phyloP scores from a whole-genome alignment of 2,797 vertebrate genomes.

The Xiphophorus birchmanni region DNA sequence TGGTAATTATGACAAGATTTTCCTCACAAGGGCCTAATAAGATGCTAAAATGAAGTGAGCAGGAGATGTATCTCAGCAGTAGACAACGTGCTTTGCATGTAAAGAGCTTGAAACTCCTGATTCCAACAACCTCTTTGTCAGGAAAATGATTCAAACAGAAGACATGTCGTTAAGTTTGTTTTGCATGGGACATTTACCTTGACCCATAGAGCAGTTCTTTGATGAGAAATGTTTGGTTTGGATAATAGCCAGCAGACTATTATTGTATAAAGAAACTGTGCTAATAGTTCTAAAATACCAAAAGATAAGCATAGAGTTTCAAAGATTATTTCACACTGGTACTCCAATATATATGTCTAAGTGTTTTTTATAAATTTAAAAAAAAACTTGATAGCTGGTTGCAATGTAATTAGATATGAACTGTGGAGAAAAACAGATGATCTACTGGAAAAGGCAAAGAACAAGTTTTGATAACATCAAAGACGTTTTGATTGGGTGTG shows the following conservation, averaged over 20 bases:
- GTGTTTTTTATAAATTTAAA: neutral
- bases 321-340: neutral
- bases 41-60: neutral
- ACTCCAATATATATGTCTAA: neutral
- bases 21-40: neutral
- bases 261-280: neutral
- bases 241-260: neutral
- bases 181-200: neutral
- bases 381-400: neutral
- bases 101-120: neutral
- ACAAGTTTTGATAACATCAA: neutral
- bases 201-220: neutral
- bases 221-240: neutral
- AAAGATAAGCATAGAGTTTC: neutral
- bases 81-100: neutral
- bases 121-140: neutral
- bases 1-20: conserved; percentile 1
- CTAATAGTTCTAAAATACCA: neutral
- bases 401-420: too few relatives aligned
- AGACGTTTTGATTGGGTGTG: neutral
- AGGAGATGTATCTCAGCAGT: neutral
- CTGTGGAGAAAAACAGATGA: neutral
- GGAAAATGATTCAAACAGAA: neutral
- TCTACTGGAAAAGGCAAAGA: neutral
- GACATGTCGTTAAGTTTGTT: neutral